Conservation (phyloP, 2,888 invertebrate species). For the Apodemia hepburni region DNA sequence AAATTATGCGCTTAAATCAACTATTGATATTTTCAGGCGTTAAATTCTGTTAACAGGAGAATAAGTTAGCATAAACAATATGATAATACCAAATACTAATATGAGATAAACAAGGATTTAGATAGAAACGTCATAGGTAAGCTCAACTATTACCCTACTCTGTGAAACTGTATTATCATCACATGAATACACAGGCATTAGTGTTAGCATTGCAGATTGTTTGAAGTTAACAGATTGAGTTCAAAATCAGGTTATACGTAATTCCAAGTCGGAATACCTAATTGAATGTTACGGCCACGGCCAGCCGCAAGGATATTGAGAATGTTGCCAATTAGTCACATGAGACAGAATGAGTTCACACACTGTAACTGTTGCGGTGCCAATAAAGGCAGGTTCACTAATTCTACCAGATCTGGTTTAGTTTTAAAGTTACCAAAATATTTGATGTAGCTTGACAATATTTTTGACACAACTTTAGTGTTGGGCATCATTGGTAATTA, state of each 20-base stretch:
- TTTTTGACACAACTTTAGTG: background rate
- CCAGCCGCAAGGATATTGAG: conserved; percentile 41
- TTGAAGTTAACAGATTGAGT: conserved; percentile 48
- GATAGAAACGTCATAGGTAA: background rate
- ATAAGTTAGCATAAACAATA: background rate
- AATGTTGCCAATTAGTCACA: conserved; percentile 49
- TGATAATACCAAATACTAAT: background rate
- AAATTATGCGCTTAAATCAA: too few relatives aligned
- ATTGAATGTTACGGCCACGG: conserved; percentile 52
- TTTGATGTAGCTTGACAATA: background rate
- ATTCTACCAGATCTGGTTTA: background rate
- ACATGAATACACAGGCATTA: background rate
- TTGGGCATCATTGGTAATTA: too few relatives aligned
- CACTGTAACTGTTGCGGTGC: conserved; percentile 35
- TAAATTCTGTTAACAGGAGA: background rate
- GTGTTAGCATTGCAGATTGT: conserved; percentile 44
- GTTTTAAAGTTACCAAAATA: background rate
- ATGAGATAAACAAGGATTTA: background rate
- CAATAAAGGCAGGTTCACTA: conserved; percentile 3
- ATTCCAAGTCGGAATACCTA: conserved; percentile 44
- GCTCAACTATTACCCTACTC: background rate
- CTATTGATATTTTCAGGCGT: background rate
- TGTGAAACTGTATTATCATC: background rate
- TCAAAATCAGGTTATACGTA: conserved; percentile 37
- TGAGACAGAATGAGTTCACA: background rate